Conservation (phyloP, 2,888 invertebrate genomes). For the Graphium colonna region DNA sequence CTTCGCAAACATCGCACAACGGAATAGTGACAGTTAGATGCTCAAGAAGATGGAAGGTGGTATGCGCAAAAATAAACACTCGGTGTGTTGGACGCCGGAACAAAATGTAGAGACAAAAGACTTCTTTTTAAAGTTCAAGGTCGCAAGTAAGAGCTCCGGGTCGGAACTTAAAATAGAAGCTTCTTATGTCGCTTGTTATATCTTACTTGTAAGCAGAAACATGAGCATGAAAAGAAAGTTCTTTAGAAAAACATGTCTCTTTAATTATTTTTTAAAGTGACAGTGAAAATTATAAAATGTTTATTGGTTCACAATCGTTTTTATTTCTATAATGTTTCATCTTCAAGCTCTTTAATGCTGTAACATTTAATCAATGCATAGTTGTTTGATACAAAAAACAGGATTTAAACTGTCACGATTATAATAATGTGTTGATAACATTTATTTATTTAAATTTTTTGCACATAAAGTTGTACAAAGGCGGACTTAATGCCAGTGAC, state of each 20-base stretch:
- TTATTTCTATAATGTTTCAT: no score
- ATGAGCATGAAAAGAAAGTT: not conserved
- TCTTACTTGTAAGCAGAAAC: not conserved
- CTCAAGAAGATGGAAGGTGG: not conserved
- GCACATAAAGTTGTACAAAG: no score
- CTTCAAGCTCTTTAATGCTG: no score
- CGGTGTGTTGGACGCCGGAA: constrained; percentile 3
- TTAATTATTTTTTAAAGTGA: not conserved
- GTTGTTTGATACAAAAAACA: no score
- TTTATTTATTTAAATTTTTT: no score
- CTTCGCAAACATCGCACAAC: not conserved
- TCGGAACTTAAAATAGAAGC: constrained; percentile 12
- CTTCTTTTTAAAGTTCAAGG: constrained; percentile 21
- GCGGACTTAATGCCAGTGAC: no score
- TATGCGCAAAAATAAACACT: constrained; percentile 2
- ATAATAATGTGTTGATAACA: no score
- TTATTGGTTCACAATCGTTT: no score
- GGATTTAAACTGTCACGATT: no score
- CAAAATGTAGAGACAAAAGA: constrained; percentile 15
- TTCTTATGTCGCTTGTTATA: constrained; percentile 1
- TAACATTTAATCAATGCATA: no score
- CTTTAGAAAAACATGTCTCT: not conserved
- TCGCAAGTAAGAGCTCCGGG: not conserved
- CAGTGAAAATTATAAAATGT: no score
- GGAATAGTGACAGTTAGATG: not conserved